Evolutionary conservation across 1,140 invertebrate genomes (phyloP), one percentile per base, ranked within the genome.

Genomic region (Drosophila kepulauana): DNA sequence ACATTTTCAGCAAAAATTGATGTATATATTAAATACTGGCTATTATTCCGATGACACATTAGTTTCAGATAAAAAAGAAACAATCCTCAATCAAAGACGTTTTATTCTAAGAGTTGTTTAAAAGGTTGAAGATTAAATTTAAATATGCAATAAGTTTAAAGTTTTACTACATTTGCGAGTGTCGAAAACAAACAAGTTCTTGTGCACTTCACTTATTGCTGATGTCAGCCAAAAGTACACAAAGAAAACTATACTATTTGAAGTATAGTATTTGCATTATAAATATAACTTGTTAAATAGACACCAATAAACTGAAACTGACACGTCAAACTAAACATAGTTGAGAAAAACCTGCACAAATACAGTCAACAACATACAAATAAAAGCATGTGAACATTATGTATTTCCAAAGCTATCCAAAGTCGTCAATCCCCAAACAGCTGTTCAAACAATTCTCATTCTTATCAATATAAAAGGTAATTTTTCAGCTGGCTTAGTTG

Each of bases 401-500:
- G 35, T 38, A 38, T 8, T 38, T 3, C 7, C 28, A 54, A 20
- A 57, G 8, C 54, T 25, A 20, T 57, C 15, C 5, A 5, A n/a
- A 38, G 33, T n/a, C 49, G 11, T 30, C 25, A 52, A 48, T 30
- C 13, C 25, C 25, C 13, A 64, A 64, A 64, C 62, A 64, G 49
- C 62, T 64, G 62, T 38, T 28, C 49, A 38, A 52, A 2, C 30
- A 13, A 38, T 5, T 52, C 38, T 7, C 41, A 13, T 41, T 13
- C 10, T 28, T 61, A 48, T 48, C 11, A 35, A 35, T 20, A 41
- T 33, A 33, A n/a, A 46, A 30, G 25, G 1, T 64, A 64, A 64
- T 65, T 46, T 33, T 45, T 52, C 62, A 64, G 62, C 49, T 64
- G 49, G 30, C 48, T 49, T 49, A 25, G 48, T 49, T 28, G 1